A percentile compares a stretch with the other conserved stretches of the same genome.
Evolutionary conservation across 2,113 vertebrate genomes (phyloP).

Genomic region (Mastomys coucha): DNA sequence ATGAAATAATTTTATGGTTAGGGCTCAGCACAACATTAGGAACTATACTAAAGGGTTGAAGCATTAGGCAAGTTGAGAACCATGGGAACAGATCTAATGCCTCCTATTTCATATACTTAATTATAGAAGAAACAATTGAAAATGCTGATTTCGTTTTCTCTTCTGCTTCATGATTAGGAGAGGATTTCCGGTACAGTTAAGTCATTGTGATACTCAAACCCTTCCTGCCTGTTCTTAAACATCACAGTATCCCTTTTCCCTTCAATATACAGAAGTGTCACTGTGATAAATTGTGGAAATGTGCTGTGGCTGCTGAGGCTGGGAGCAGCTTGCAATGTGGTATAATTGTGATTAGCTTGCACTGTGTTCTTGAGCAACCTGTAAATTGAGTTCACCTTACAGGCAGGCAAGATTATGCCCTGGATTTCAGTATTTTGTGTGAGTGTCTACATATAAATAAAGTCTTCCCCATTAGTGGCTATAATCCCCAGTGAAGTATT

Average conservation of each 20-base stretch:
- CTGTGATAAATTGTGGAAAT: background rate
- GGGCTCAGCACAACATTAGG: background rate
- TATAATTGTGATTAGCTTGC: background rate
- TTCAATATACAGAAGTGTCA: background rate
- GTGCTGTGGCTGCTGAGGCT: background rate
- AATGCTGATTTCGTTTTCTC: background rate
- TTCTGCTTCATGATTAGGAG: background rate
- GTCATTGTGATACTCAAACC: background rate
- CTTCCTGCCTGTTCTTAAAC: background rate
- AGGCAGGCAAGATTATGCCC: background rate
- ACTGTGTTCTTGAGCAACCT: background rate
- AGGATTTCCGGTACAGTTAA: background rate
- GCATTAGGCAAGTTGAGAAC: background rate
- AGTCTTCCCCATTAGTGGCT: slow-evolving; percentile 3
- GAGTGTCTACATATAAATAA: slow-evolving; percentile 48
- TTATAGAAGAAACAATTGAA: background rate
- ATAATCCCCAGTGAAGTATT: slow-evolving; percentile 63
- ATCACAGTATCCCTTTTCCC: background rate
- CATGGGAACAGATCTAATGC: background rate
- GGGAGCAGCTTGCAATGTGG: background rate
- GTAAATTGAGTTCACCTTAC: background rate
- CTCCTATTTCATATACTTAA: background rate
- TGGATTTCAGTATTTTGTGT: slow-evolving; percentile 28
- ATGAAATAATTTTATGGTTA: background rate
- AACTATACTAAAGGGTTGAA: background rate